A percentile compares a stretch with the other conserved stretches of the same genome.
phyloP scores from a whole-genome alignment of 2,113 vertebrate species.

The Naja naja region DNA sequence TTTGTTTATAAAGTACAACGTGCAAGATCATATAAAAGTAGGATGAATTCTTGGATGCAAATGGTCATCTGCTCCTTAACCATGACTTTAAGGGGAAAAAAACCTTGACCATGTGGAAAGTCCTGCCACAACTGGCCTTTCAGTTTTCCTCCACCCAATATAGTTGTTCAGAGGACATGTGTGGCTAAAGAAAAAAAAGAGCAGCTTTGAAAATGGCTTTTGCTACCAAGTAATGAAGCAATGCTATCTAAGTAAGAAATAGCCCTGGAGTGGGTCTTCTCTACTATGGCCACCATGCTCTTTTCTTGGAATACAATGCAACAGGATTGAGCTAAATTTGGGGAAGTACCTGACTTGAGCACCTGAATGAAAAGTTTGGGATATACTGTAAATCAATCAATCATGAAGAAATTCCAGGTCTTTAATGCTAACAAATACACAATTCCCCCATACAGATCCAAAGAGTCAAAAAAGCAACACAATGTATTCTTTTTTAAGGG shows the following conservation, averaged over 20 bases:
- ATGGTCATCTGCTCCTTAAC: background rate
- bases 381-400: background rate
- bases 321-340: accelerated
- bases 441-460: background rate
- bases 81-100: background rate
- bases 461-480: background rate
- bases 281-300: background rate
- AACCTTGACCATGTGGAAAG: slow-evolving; percentile 31
- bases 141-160: slow-evolving; percentile 13
- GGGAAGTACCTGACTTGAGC: slow-evolving; percentile 8
- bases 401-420: slow-evolving; percentile 3
- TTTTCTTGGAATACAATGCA: slow-evolving; percentile 24
- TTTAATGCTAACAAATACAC: background rate
- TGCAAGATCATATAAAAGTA: background rate
- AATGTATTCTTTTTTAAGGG: background rate
- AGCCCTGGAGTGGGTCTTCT: background rate
- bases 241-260: background rate
- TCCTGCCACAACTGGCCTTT: accelerated
- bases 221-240: background rate
- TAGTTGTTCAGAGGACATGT: slow-evolving; percentile 12
- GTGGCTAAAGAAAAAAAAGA: background rate
- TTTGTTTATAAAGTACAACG: background rate
- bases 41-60: background rate
- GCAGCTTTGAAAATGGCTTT: background rate
- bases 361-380: background rate